Evolutionary conservation across 2,113 vertebrate species (phyloP).

Genomic region (Scalopus aquaticus): DNA sequence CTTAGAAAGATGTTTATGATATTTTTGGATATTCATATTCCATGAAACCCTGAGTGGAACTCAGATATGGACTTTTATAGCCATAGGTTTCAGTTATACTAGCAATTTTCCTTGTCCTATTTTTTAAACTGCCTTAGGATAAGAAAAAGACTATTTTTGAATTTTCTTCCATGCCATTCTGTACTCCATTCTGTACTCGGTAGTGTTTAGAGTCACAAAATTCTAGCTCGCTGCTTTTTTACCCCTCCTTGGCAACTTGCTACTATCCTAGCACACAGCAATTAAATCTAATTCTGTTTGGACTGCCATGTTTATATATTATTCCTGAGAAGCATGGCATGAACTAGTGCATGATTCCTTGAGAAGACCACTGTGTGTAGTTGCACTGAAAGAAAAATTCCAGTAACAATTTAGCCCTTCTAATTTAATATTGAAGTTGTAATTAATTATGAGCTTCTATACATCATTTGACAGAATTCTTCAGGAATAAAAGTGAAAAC

Average conservation of each 20-base stretch:
- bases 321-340: conserved; percentile 55
- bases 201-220: conserved; percentile 43
- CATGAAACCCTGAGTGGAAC: conserved; percentile 34
- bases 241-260: neutral
- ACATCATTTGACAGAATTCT: conserved; percentile 5
- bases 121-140: conserved; percentile 9
- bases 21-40: conserved; percentile 40
- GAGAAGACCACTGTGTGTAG: neutral
- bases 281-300: conserved; percentile 55
- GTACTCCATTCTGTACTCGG: neutral
- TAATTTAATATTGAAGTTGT: conserved; percentile 26
- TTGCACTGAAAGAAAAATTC: conserved; percentile 46
- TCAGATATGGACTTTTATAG: conserved; percentile 42
- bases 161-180: conserved; percentile 2
- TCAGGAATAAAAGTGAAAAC: neutral
- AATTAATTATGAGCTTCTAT: conserved; percentile 15
- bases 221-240: neutral
- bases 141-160: conserved; percentile 55
- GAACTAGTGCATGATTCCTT: conserved; percentile 47
- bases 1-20: conserved; percentile 40
- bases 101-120: conserved; percentile 16
- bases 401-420: conserved; percentile 34
- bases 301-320: conserved; percentile 24
- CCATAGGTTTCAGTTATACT: conserved; percentile 53
- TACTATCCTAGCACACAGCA: neutral